These are phyloP conservation scores for Alosa alosa DNA, from an alignment of 2,113 vertebrate species.

Conservation along the genomic window DNA sequence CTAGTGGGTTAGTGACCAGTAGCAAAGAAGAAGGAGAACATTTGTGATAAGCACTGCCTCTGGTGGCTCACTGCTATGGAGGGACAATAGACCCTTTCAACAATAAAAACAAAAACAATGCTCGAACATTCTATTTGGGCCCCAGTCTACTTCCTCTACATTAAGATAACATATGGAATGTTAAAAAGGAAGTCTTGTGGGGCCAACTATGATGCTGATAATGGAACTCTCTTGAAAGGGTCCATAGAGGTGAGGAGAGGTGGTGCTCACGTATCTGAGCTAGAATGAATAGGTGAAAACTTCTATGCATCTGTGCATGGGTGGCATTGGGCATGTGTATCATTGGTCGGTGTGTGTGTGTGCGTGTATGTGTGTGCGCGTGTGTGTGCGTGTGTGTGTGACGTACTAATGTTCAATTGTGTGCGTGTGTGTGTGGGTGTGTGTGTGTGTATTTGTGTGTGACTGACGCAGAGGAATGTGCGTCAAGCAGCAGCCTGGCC, in stretches of 20 bases:
- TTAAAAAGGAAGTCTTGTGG: too few species aligned
- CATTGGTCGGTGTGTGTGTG: not conserved
- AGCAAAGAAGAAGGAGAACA: not conserved
- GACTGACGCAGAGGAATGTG: conserved; percentile 20
- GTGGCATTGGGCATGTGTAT: not conserved
- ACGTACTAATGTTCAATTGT: not conserved
- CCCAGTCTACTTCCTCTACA: too few species aligned
- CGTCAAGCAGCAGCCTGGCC: not conserved
- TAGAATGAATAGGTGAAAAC: too few species aligned
- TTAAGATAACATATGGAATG: too few species aligned
- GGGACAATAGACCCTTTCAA: too few species aligned
- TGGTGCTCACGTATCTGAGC: not conserved
- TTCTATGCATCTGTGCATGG: not conserved
- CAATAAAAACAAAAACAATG: too few species aligned
- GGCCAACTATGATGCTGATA: too few species aligned
- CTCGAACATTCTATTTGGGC: too few species aligned
- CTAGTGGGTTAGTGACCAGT: not conserved
- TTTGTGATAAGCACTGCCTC: conserved; percentile 40
- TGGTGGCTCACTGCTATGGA: conserved; percentile 24
- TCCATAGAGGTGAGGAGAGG: not conserved
- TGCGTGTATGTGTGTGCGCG: not conserved
- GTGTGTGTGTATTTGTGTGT: not conserved
- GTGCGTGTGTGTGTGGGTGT: not conserved
- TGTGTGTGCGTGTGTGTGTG: not conserved
- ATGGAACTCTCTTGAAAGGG: too few species aligned